Evolutionary conservation across 2,797 vertebrate genomes (phyloP), one percentile per base, ranked within the genome.

Genomic region (Setipinna tenuifilis): DNA sequence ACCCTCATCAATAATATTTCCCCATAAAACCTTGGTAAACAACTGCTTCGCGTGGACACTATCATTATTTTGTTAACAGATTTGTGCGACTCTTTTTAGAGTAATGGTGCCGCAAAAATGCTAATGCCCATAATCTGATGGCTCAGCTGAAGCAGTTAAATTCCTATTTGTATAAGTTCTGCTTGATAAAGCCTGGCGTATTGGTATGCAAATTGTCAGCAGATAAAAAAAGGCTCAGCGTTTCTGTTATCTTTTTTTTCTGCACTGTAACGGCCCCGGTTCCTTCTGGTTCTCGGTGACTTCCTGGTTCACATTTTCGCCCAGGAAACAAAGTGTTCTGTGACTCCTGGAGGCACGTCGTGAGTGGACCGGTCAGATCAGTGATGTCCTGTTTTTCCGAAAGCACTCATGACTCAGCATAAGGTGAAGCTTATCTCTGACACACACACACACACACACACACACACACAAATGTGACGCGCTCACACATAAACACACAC

Each of bases 111-210:
- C 35, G 31, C 71, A 44, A 10, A 44, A 78, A 44, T 78, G 71
- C 35, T 78, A 78, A 78, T 78, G 71, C 71, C 6, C 35, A 9
- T 78, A 78, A 78, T 78, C 71, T 78, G 71, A 78, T 78, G 71
- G 71, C 71, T 78, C 71, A 78, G 71, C 71, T 41, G 31, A 12
- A 44, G 35, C 19, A 78, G 35, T 78, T 78, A 41, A 78, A 44
- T 78, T 78, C 71, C 71, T 78, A 44, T 78, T 78, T 78, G 71
- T 78, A 71, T 35, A 78, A 78, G 71, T 78, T 78, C 71, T 78
- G 71, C 71, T 78, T 78, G 71, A 78, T 78, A 78, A 78, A 78
- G 71, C 71, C 35, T 35, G 14, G 71, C 17, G 31, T 41, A 44
- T 78, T 78, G 71, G 31, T 78, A 78, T 78, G 71, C 71, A 78